Base-by-base conservation (phyloP, 2,888 invertebrate species). In the Labia minor region DNA sequence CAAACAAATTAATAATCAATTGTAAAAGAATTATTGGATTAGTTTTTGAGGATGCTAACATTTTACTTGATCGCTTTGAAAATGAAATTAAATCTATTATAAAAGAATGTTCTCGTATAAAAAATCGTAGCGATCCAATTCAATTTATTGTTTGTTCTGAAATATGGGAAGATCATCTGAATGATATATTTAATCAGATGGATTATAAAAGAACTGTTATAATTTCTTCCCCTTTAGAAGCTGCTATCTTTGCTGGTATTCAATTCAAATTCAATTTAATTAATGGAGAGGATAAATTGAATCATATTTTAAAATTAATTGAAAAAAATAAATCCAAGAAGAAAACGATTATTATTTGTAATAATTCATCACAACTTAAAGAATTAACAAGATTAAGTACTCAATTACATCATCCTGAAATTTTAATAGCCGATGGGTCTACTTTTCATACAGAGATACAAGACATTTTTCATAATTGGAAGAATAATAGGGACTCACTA, bases 141-240 rank as follows among this genome's bases (percentile, higher is more conserved):
- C 87, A 89, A 74, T 77, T 84, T 62, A 76, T 88, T 0, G 75
- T 84, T 0, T 81, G 83, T 1, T 83, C 86, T 0, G 80, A 84
- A 65, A 78, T 82, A 64, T 92, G 90, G 90, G 85, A 84, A 33
- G 74, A 78, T 16, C 75, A 80, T 11, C 77, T 90, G 72, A 79
- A 82, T 63, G 76, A 80, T 0, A 78, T 90, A 21, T 79, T 82
- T 0, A 79, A 78, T 61, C 79, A 78, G 62, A 80, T 74, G 37
- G 74, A 86, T 16, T 78, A 81, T 0, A 81, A 84, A 72, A 85
- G 89, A 0, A 78, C 86, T 0, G 77, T 90, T 2, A 85, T 87
- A 67, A 86, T 92, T 67, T 84, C 86, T 0, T 86, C 88, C 19
- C 85, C 85, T 71, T 81, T 89, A 71, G 91, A 92, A 77, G 89